Evolutionary conservation across 2,888 invertebrate genomes (phyloP), one percentile per base, ranked within the genome.

Genomic region (Zygogramma bicolorata): DNA sequence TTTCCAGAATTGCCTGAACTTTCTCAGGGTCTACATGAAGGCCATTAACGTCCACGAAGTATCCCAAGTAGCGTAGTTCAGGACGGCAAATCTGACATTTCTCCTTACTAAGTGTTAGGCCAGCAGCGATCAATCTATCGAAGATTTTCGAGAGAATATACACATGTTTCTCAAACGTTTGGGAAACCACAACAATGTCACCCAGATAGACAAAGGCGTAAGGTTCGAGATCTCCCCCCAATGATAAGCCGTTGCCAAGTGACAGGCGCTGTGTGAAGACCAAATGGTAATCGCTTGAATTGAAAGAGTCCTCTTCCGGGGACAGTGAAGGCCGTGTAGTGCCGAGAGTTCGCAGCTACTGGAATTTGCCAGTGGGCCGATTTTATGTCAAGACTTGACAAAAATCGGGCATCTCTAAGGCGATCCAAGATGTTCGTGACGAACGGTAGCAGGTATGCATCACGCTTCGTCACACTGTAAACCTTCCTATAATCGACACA

Each of bases 271-370:
- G 76, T 75, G 5, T 73, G 71, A 0, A 83, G 40, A 0, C 81
- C 81, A 58, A 81, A 81, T 0, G 83, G 80, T 78, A 83, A 76
- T 0, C 79, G 73, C 0, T 46, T 71, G 40, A 83, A 83, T 5
- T 83, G 79, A 38, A 74, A 80, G 0, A 81, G 60, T 7, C n/a
- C n/a, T n/a, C n/a, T n/a, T n/a, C n/a, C n/a, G n/a, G n/a, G n/a
- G n/a, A n/a, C n/a, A n/a, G n/a, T n/a, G n/a, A n/a, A n/a, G n/a
- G n/a, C n/a, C n/a, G n/a, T n/a, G n/a, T n/a, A n/a, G n/a, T n/a
- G n/a, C n/a, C n/a, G n/a, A n/a, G n/a, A n/a, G n/a, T n/a, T n/a
- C n/a, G n/a, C n/a, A n/a, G n/a, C n/a, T n/a, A n/a, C n/a, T n/a
- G n/a, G n/a, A n/a, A 74, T 42, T 53, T 74, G 68, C 58, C 60